phyloP scores from a whole-genome alignment of 2,113 vertebrate genomes.

The Sphaerodactylus townsendi region DNA sequence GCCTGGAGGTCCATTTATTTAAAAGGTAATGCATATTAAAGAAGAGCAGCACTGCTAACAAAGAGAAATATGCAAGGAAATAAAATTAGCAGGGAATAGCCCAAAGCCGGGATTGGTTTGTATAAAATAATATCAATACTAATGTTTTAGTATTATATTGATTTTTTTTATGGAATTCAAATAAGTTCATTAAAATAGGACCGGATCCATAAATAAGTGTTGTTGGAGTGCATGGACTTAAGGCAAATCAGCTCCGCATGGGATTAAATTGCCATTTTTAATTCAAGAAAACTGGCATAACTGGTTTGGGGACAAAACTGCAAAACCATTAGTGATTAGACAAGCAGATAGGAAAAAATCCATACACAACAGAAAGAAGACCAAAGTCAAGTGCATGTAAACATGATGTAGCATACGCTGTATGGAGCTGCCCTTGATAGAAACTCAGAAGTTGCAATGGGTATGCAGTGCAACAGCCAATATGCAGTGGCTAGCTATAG shows the following conservation, averaged over 20 bases:
- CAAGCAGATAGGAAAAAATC: background rate
- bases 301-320: background rate
- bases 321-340: background rate
- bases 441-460: too few species aligned
- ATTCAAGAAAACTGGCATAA: constrained; percentile 5
- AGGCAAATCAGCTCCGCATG: background rate
- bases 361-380: background rate
- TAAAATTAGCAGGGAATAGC: constrained; percentile 9
- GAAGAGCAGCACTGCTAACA: constrained; percentile 32
- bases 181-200: constrained; percentile 1
- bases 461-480: too few species aligned
- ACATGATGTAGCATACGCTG: too few species aligned
- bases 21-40: constrained; percentile 45
- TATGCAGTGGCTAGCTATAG: too few species aligned
- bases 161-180: background rate
- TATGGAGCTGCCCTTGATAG: too few species aligned
- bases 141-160: constrained; percentile 25
- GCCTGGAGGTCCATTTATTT: constrained; percentile 35
- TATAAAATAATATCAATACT: background rate
- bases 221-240: background rate
- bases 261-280: background rate
- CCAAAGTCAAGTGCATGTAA: too few species aligned
- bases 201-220: constrained; percentile 1
- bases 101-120: constrained; percentile 6
- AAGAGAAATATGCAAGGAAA: constrained; percentile 33